phyloP scores from a whole-genome alignment of 2,797 vertebrate species.

The Megalops cyprinoides region DNA sequence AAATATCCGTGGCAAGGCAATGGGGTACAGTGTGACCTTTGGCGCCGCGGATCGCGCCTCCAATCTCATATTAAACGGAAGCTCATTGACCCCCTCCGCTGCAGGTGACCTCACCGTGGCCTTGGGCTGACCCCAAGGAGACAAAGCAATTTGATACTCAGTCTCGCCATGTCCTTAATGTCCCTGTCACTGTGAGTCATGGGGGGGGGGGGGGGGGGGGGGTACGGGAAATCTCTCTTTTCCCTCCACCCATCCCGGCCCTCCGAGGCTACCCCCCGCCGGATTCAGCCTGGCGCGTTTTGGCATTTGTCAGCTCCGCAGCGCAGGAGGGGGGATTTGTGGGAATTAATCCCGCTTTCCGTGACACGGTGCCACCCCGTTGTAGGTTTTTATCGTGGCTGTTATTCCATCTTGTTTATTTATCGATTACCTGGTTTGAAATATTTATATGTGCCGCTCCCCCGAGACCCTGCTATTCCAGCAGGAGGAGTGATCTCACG shows the following conservation, averaged over 20 bases:
- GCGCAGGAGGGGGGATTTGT: background rate
- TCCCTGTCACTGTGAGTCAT: constrained; percentile 20
- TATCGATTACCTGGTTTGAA: constrained; percentile 33
- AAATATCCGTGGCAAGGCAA: constrained; percentile 25
- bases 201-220: constrained; percentile 18
- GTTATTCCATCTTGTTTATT: constrained; percentile 21
- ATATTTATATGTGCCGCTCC: constrained; percentile 19
- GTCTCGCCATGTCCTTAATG: background rate
- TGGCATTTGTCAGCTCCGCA: background rate
- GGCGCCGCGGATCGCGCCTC: constrained; percentile 41
- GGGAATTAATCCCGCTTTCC: constrained; percentile 12
- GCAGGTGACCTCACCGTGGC: constrained; percentile 39
- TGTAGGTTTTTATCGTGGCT: constrained; percentile 9
- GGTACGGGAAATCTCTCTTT: too few species aligned
- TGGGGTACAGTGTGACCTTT: constrained; percentile 41
- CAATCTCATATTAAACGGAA: constrained; percentile 49
- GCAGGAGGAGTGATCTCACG: background rate
- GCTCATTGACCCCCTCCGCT: constrained; percentile 40
- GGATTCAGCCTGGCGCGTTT: background rate
- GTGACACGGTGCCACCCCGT: background rate
- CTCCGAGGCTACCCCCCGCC: background rate
- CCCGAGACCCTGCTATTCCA: constrained; percentile 13
- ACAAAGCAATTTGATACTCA: constrained; percentile 47
- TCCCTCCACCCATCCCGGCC: background rate
- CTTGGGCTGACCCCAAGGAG: constrained; percentile 34